A percentile compares a stretch with the other conserved stretches of the same genome.
These are phyloP conservation scores for Halisarca cf. caerulea DNA, from an alignment of 37 sponge, comb jelly and placozoan species.

Conservation along the genomic window DNA sequence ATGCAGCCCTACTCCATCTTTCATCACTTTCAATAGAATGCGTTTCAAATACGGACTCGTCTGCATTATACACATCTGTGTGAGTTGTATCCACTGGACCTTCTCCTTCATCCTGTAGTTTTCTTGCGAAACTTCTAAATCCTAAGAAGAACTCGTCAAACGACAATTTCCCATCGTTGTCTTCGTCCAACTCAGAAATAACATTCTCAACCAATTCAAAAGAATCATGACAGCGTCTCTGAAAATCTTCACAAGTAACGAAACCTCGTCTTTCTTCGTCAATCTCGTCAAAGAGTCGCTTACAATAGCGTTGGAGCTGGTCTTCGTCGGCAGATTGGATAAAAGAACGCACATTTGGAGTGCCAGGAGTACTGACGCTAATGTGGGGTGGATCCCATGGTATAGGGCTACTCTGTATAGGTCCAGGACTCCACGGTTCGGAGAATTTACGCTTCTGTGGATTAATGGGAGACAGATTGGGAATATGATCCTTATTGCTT, in stretches of 20 bases:
- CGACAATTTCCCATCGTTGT: neutral
- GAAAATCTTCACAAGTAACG: conserved; percentile 8
- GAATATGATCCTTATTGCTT: too few species aligned
- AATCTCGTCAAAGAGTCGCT: neutral
- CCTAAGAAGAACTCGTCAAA: conserved; percentile 16
- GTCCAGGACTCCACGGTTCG: neutral
- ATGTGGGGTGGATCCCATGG: neutral
- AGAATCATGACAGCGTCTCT: neutral
- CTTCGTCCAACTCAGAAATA: neutral
- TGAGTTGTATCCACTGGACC: neutral
- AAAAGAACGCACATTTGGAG: too few species aligned
- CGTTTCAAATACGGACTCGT: conserved; percentile 2
- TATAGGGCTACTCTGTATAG: conserved; percentile 16
- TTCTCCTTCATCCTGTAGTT: conserved; percentile 1
- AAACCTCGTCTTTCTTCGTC: conserved; percentile 4
- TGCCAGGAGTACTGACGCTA: too few species aligned
- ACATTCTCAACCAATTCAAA: neutral
- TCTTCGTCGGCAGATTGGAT: neutral
- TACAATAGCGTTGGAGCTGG: neutral
- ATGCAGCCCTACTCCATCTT: neutral
- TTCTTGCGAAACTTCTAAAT: conserved; percentile 3
- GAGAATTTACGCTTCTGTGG: too few species aligned
- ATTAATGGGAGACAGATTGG: too few species aligned
- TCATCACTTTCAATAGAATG: neutral
- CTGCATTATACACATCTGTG: neutral